These are phyloP conservation scores for Panopea generosa DNA, from an alignment of 2,888 invertebrate species.

Conservation along the genomic window DNA sequence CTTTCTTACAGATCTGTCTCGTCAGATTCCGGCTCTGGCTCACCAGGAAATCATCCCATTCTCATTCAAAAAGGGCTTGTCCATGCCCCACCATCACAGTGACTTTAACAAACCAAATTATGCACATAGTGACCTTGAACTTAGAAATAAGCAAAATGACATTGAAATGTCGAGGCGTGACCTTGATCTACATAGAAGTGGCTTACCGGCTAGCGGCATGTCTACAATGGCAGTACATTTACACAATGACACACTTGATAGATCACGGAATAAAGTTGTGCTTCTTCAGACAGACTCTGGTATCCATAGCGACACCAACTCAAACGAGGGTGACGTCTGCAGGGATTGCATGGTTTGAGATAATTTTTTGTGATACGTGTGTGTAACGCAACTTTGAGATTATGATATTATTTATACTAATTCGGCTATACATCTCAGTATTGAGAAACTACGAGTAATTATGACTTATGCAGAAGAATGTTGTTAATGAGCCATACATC, in stretches of 20 bases:
- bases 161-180: conserved; percentile 21
- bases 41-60: conserved; percentile 64
- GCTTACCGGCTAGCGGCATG: conserved; percentile 7
- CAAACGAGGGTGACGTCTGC: conserved; percentile 39
- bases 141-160: conserved; percentile 6
- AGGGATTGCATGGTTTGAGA: conserved; percentile 52
- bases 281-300: conserved; percentile 55
- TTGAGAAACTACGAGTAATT: no score
- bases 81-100: conserved; percentile 31
- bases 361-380: conserved; percentile 3
- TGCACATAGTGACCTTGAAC: conserved; percentile 30
- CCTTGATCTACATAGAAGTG: conserved; percentile 14
- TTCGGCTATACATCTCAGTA: no score
- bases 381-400: not conserved
- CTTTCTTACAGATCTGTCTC: conserved; percentile 38
- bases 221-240: conserved; percentile 47
- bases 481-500: no score
- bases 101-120: conserved; percentile 25
- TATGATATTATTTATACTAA: not conserved
- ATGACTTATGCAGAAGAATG: no score
- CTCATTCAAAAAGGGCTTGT: conserved; percentile 61
- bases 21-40: conserved; percentile 41
- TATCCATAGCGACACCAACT: conserved; percentile 60
- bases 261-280: conserved; percentile 52
- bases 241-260: conserved; percentile 43